Percentiles rank a stretch among this genome's conserved stretches.
These are phyloP conservation scores for Thryonomys swinderianus DNA, from an alignment of 2,113 vertebrate genomes.

Conservation along the genomic window DNA sequence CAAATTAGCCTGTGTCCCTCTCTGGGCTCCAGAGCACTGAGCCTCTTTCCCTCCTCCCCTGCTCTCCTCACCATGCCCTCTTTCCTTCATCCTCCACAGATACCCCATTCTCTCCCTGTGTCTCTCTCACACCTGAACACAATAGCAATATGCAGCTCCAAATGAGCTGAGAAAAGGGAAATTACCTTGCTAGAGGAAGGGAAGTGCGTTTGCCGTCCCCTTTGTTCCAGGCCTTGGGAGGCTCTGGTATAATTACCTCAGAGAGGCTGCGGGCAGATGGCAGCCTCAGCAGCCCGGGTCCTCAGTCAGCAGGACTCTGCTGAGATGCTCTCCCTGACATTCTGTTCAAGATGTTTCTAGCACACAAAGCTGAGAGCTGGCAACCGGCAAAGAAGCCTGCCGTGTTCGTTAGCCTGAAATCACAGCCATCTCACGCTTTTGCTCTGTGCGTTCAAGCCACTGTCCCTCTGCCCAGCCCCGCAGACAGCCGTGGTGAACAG, in stretches of 20 bases:
- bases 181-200: slow-evolving; percentile 82
- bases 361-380: slow-evolving; percentile 79
- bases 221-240: slow-evolving; percentile 78
- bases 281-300: slow-evolving; percentile 76
- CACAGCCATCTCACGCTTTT: not conserved
- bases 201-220: slow-evolving; percentile 82
- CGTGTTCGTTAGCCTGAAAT: slow-evolving; percentile 73
- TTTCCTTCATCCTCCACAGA: not conserved
- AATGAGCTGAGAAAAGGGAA: slow-evolving; percentile 84
- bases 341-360: slow-evolving; percentile 85
- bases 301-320: slow-evolving; percentile 82
- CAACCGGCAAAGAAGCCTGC: slow-evolving; percentile 63
- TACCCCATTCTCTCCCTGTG: slow-evolving; percentile 3
- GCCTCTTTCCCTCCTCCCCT: not conserved
- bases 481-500: not conserved
- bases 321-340: slow-evolving; percentile 83
- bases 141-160: slow-evolving; percentile 75
- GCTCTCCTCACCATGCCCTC: not conserved
- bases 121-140: slow-evolving; percentile 81
- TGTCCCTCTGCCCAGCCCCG: not conserved
- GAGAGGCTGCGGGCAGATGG: slow-evolving; percentile 86
- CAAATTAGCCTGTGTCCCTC: slow-evolving; percentile 51
- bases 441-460: fast-evolving
- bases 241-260: slow-evolving; percentile 83
- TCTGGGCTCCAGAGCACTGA: slow-evolving; percentile 43